These are phyloP conservation scores for Chamaetylas fuelleborni DNA, from an alignment of 2,113 vertebrate genomes.

Conservation along the genomic window DNA sequence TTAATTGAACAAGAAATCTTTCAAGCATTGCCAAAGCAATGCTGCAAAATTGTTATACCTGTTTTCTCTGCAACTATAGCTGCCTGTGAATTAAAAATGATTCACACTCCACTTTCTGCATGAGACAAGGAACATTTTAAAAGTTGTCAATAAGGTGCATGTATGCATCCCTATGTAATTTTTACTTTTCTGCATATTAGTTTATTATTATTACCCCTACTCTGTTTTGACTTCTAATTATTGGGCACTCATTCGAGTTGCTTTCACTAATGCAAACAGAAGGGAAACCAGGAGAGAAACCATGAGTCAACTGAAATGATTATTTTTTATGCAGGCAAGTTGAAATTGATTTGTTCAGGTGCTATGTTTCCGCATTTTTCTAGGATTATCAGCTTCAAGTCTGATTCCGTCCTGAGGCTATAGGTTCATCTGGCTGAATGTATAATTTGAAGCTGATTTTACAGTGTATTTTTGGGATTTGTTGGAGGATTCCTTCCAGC, in stretches of 20 bases:
- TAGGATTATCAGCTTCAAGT: neutral
- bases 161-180: neutral
- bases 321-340: neutral
- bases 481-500: neutral
- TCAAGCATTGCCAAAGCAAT: neutral
- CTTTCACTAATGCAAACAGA: neutral
- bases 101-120: neutral
- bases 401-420: neutral
- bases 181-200: neutral
- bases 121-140: neutral
- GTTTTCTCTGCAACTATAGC: neutral
- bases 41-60: neutral
- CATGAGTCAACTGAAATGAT: neutral
- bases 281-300: neutral
- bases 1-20: slow-evolving; percentile 35
- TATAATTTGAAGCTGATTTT: neutral
- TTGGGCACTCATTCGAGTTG: neutral
- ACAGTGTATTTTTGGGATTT: neutral
- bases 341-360: neutral
- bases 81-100: neutral
- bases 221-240: neutral
- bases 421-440: neutral
- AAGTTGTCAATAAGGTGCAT: neutral
- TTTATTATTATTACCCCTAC: neutral
- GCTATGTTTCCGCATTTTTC: neutral